These are phyloP conservation scores for Proales similis DNA, from an alignment of 1,140 invertebrate genomes.

Conservation along the genomic window DNA sequence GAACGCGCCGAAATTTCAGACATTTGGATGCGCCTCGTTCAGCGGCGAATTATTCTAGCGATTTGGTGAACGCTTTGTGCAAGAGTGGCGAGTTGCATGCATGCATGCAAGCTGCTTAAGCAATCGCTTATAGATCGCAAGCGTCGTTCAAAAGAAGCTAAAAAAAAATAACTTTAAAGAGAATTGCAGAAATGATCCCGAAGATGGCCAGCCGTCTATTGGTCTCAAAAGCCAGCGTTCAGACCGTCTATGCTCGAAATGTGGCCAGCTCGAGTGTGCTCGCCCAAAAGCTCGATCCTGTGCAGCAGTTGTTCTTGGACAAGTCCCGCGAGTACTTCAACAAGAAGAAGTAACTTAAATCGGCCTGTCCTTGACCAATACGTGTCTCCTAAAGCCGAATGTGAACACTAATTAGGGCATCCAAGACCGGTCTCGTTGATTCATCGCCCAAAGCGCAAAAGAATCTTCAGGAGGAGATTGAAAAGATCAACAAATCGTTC, in stretches of 20 bases:
- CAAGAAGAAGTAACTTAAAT: constrained; percentile 13
- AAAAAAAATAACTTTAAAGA: constrained; percentile 3
- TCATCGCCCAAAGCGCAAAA: constrained; percentile 35
- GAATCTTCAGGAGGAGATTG: constrained; percentile 25
- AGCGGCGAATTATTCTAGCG: too few relatives aligned
- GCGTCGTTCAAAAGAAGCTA: constrained; percentile 10
- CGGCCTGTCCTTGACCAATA: not conserved
- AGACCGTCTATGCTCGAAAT: not conserved
- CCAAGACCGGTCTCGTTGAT: constrained; percentile 31
- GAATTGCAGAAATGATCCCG: constrained; percentile 18
- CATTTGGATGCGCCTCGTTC: too few relatives aligned
- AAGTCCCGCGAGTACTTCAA: constrained; percentile 31
- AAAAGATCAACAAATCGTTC: constrained; percentile 29
- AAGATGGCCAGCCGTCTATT: constrained; percentile 4
- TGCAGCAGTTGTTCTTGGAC: constrained; percentile 30
- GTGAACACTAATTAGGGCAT: not conserved
- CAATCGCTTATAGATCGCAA: too few relatives aligned
- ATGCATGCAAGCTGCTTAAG: too few relatives aligned
- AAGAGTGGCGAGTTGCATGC: too few relatives aligned
- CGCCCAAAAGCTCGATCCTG: constrained; percentile 25
- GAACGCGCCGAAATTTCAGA: too few relatives aligned
- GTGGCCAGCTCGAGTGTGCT: constrained; percentile 7
- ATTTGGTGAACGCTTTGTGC: too few relatives aligned
- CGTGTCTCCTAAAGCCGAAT: not conserved
- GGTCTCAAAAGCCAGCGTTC: not conserved